Conservation (phyloP, 1,140 invertebrate species). For the Eupristina koningsbergeri region DNA sequence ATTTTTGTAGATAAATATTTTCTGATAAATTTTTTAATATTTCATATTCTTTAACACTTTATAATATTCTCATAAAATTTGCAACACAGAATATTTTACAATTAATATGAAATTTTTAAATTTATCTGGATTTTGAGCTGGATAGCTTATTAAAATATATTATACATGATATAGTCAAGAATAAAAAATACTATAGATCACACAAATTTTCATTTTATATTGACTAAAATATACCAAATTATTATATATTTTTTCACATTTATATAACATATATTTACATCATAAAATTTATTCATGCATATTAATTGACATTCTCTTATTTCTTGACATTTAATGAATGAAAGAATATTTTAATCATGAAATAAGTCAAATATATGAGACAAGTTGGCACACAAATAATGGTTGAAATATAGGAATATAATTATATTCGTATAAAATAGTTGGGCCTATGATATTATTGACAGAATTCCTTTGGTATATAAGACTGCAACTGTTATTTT, state of each 20-base stretch:
- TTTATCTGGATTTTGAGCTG: too few relatives aligned
- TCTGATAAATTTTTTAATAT: too few relatives aligned
- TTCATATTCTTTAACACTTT: too few relatives aligned
- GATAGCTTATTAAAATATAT: too few relatives aligned
- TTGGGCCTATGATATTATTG: slow-evolving; percentile 3
- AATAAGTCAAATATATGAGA: neutral
- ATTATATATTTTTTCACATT: neutral
- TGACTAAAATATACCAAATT: neutral
- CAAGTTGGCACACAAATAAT: neutral
- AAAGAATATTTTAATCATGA: neutral
- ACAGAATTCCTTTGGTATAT: neutral
- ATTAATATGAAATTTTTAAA: too few relatives aligned
- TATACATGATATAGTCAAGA: too few relatives aligned
- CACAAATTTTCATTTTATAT: too few relatives aligned
- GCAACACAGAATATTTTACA: too few relatives aligned
- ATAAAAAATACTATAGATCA: too few relatives aligned
- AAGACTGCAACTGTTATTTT: slow-evolving; percentile 7
- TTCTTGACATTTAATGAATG: neutral
- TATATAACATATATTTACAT: neutral
- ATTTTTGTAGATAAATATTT: too few relatives aligned
- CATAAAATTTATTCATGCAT: neutral
- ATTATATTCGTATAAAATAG: neutral
- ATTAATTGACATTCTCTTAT: neutral
- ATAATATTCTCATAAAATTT: too few relatives aligned
- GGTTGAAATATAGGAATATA: neutral